These are phyloP conservation scores for Gisinianus flammeolus DNA, from an alignment of 2,888 invertebrate species.

Conservation along the genomic window DNA sequence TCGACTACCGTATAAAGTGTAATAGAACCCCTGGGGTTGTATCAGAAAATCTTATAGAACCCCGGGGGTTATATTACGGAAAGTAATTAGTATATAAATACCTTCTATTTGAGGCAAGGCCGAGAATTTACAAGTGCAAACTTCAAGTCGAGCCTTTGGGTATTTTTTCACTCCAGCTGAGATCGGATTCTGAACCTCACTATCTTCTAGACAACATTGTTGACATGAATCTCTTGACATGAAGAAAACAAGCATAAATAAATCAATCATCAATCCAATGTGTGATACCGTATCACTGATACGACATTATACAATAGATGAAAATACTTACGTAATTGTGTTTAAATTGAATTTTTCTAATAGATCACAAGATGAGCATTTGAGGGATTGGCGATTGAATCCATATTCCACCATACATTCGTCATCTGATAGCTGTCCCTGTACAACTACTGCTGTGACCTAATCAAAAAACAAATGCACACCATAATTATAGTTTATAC, in stretches of 20 bases:
- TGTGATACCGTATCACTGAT: too few species aligned
- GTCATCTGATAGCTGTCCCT: conserved; percentile 72
- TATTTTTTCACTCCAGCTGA: conserved; percentile 74
- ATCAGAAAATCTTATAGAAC: too few species aligned
- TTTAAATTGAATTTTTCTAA: conserved; percentile 76
- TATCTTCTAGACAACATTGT: conserved; percentile 43
- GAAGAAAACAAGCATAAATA: conserved; percentile 56
- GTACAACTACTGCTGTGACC: background rate
- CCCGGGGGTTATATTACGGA: background rate
- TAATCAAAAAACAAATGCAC: background rate
- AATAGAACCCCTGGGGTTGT: too few species aligned
- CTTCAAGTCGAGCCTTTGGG: conserved; percentile 86
- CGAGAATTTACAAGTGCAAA: conserved; percentile 20
- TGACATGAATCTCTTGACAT: conserved; percentile 42
- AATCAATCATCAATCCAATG: background rate
- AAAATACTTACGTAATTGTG: conserved; percentile 66
- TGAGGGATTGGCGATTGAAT: conserved; percentile 81
- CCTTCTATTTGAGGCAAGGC: conserved; percentile 26
- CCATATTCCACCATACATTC: conserved; percentile 86
- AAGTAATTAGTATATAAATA: background rate
- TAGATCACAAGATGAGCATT: conserved; percentile 89
- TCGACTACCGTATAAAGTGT: too few species aligned
- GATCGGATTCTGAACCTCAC: conserved; percentile 51
- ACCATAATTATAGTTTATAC: too few species aligned
- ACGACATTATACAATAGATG: conserved; percentile 10